Conservation (phyloP, 2,797 vertebrate species). For the Dermochelys coriacea region DNA sequence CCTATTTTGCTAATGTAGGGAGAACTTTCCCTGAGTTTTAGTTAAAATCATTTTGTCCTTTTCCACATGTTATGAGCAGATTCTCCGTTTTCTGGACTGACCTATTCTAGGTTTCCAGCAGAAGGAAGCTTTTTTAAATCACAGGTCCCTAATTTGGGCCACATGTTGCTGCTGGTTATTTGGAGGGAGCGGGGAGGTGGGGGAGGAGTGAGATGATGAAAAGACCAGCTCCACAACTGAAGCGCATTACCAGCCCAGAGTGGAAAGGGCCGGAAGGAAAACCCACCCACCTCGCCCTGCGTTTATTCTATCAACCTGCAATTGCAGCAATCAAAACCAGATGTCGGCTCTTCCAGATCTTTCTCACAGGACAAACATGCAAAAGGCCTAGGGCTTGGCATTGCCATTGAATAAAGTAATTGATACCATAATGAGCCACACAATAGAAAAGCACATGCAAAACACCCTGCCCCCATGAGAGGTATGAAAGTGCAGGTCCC, state of each 20-base stretch:
- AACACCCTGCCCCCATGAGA: slow-evolving; percentile 80
- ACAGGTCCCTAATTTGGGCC: slow-evolving; percentile 84
- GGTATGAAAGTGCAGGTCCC: slow-evolving; percentile 82
- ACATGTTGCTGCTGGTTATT: slow-evolving; percentile 81
- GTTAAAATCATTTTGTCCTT: background rate
- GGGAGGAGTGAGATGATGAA: slow-evolving; percentile 82
- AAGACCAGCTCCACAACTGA: slow-evolving; percentile 80
- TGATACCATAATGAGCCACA: slow-evolving; percentile 91
- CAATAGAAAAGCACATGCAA: slow-evolving; percentile 76
- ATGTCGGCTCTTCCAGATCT: slow-evolving; percentile 88
- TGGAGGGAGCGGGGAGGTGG: slow-evolving; percentile 47
- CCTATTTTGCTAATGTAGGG: background rate
- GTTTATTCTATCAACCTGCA: slow-evolving; percentile 96
- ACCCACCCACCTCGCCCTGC: slow-evolving; percentile 91
- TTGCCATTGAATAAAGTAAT: slow-evolving; percentile 90
- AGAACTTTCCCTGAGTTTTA: background rate
- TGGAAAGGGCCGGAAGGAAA: slow-evolving; percentile 92
- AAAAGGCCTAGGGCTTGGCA: slow-evolving; percentile 83
- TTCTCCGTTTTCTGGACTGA: slow-evolving; percentile 54
- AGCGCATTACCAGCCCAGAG: slow-evolving; percentile 79
- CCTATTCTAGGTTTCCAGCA: slow-evolving; percentile 70
- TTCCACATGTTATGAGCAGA: slow-evolving; percentile 30
- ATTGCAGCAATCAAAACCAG: slow-evolving; percentile 92
- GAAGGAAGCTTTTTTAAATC: slow-evolving; percentile 80
- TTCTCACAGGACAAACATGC: slow-evolving; percentile 87